phyloP scores from a whole-genome alignment of 2,797 vertebrate genomes.

The Scomberomorus guttatus region DNA sequence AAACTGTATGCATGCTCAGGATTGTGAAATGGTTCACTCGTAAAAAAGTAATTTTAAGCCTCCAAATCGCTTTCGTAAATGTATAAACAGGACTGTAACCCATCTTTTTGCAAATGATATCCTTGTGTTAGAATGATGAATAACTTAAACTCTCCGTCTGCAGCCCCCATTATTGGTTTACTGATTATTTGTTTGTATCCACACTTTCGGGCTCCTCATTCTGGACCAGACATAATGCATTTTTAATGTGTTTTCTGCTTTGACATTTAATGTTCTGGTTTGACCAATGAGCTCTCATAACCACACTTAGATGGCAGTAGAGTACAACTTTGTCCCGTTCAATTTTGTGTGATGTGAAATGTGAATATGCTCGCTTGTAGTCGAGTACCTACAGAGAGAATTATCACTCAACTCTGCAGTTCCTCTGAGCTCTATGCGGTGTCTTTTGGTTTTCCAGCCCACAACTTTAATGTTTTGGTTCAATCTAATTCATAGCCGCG shows the following conservation, averaged over 20 bases:
- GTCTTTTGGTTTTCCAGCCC: no score
- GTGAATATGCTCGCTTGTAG: background rate
- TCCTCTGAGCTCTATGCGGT: background rate
- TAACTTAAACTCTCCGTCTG: constrained; percentile 54
- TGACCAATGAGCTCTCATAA: constrained; percentile 52
- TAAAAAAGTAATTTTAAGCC: constrained; percentile 48
- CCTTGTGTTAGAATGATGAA: constrained; percentile 65
- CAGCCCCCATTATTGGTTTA: constrained; percentile 65
- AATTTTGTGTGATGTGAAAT: background rate
- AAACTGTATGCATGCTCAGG: constrained; percentile 22
- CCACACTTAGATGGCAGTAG: constrained; percentile 30
- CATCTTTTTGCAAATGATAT: constrained; percentile 64
- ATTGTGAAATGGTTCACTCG: constrained; percentile 44
- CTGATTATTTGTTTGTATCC: constrained; percentile 73
- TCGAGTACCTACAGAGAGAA: background rate
- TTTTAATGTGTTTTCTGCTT: constrained; percentile 74
- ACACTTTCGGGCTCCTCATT: constrained; percentile 62
- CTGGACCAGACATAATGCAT: constrained; percentile 63
- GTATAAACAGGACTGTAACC: constrained; percentile 46
- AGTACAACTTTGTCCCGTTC: constrained; percentile 31
- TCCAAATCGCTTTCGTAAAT: constrained; percentile 56
- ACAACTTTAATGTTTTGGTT: no score
- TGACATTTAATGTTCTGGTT: constrained; percentile 64
- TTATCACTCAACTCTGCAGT: background rate
- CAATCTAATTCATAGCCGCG: no score